Conservation (phyloP, 2,888 invertebrate species). For the Sepioteuthis lessoniana region DNA sequence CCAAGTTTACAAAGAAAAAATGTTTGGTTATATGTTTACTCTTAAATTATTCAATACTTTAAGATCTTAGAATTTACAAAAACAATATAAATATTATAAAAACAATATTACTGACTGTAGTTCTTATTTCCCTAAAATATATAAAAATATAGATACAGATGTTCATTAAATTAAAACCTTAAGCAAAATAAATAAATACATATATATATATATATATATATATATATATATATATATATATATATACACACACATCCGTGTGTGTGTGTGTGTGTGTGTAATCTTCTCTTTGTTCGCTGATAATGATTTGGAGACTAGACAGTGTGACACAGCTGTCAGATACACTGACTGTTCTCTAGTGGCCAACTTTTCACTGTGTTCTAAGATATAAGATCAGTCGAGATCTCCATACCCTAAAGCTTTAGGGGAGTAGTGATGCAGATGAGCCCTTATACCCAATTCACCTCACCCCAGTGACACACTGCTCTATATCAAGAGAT, state of each 20-base stretch:
- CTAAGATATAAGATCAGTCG: background rate
- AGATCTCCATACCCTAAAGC: background rate
- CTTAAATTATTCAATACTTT: no score
- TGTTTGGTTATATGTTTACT: no score
- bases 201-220: no score
- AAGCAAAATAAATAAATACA: background rate
- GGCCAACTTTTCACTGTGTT: background rate
- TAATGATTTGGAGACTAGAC: background rate
- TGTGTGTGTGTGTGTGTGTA: background rate
- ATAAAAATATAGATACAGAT: no score
- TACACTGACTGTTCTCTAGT: background rate
- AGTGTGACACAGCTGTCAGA: background rate
- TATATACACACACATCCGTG: no score
- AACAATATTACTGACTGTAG: no score
- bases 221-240: no score
- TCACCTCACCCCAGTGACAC: conserved; percentile 33
- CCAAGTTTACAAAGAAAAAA: no score
- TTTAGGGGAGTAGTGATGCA: background rate
- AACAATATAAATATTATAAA: no score
- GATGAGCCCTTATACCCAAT: background rate
- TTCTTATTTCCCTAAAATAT: no score
- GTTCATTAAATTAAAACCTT: background rate
- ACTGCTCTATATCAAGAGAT: conserved; percentile 25
- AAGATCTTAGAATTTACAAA: no score
- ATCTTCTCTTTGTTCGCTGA: background rate